Conservation (phyloP, 2,797 vertebrate species). For the Lepilemur ruficaudatus region DNA sequence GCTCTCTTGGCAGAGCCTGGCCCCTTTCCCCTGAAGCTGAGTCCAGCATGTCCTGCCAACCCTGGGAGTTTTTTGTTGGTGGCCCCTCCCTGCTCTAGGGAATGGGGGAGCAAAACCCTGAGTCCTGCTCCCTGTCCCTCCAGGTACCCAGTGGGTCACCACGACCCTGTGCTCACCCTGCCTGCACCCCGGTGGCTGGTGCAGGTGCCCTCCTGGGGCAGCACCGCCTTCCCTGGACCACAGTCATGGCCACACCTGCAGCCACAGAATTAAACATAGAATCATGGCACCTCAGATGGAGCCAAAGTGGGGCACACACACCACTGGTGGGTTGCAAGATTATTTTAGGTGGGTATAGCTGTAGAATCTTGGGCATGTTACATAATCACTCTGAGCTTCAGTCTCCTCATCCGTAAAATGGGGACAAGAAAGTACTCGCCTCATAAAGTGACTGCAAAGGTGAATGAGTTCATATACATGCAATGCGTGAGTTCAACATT, state of each 20-base stretch:
- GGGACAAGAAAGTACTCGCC: neutral
- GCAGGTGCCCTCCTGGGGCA: neutral
- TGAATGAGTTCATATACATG: neutral
- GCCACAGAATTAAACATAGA: rapidly evolving
- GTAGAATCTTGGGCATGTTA: neutral
- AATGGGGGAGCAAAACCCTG: neutral
- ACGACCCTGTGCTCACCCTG: neutral
- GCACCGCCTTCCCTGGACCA: neutral
- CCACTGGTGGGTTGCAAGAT: neutral
- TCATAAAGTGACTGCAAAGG: neutral
- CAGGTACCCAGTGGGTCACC: neutral
- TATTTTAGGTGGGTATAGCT: neutral
- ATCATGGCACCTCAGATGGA: rapidly evolving
- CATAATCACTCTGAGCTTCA: neutral
- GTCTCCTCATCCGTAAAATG: conserved; percentile 26
- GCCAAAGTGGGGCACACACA: neutral
- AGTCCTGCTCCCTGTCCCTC: neutral
- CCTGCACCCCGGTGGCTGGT: neutral
- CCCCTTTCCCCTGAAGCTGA: neutral
- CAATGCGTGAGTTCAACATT: neutral
- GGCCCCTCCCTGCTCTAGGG: neutral
- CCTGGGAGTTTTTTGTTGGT: neutral
- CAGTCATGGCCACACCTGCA: neutral
- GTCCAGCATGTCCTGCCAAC: too few species aligned
- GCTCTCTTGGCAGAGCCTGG: neutral